Evolutionary conservation across 2,113 vertebrate genomes (phyloP), one percentile per base, ranked within the genome.

Genomic region (Apeltes quadracus): DNA sequence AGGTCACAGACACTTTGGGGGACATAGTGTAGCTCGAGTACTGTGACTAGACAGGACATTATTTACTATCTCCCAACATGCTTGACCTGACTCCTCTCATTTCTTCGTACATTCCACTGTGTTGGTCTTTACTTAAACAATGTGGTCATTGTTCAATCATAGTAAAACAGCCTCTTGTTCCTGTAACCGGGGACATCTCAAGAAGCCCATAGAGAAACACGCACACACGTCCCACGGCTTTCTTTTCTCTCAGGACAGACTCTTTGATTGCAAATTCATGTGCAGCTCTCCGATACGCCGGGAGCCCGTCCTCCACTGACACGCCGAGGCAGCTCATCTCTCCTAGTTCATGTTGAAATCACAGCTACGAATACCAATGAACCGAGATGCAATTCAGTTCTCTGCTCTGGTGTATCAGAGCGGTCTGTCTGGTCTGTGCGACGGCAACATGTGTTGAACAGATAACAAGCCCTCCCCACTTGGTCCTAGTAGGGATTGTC

Each of bases 91-190:
- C 6, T 61, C 29, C 4, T 23, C 55, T 50, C 0, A 22, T 10
- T 44, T 61, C 56, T 1, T 73, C 8, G 46, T 56, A 20, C 68
- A 44, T 79, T 76, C 56, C 67, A 54, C n/a, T 16, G 38, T 54
- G 58, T 50, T 57, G 43, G 32, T 36, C 44, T 72, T 23, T 41
- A 16, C 38, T 18, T 34, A 41, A 53, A 71, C 76, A 79, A 14
- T 46, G 7, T 3, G 46, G 22, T 44, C 34, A 71, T 27, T 83
- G 75, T 78, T 71, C 0, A 36, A 15, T 57, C 25, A 13, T 36
- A 66, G 61, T 22, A 29, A 51, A 66, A 58, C 14, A 13, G 32
- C 22, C 50, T 29, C n/a, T 61, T 23, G 15, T 59, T 46, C 29
- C 36, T 14, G 10, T 68, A 44, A 59, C 15, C 12, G 25, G 43